phyloP scores from a whole-genome alignment of 1,140 invertebrate species.

The Aphelenchoides avenae region DNA sequence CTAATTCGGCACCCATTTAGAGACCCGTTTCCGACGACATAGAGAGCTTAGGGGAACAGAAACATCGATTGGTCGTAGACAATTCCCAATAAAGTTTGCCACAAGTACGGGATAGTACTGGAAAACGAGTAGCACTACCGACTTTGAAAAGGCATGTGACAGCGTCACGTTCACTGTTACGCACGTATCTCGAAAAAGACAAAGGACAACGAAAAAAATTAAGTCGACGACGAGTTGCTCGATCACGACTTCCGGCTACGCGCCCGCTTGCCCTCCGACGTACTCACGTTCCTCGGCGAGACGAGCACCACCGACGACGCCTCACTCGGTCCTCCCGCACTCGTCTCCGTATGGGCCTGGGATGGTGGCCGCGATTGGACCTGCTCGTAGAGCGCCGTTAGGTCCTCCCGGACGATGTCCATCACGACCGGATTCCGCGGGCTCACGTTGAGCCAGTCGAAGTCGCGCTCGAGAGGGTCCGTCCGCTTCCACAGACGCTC shows the following conservation, averaged over 20 bases:
- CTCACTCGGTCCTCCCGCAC: constrained; percentile 6
- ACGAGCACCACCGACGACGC: constrained; percentile 37
- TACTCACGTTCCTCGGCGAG: constrained; percentile 43
- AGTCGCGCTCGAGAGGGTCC: constrained; percentile 43
- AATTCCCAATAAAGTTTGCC: too few relatives aligned
- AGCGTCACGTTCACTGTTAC: too few relatives aligned
- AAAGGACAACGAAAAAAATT: too few relatives aligned
- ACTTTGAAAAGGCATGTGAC: too few relatives aligned
- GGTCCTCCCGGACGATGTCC: constrained; percentile 31
- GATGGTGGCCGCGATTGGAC: constrained; percentile 9
- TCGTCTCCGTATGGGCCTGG: constrained; percentile 5
- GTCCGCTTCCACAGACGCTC: constrained; percentile 38
- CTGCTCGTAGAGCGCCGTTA: constrained; percentile 34
- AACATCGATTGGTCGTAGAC: too few relatives aligned
- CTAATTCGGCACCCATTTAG: too few relatives aligned
- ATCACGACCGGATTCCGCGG: constrained; percentile 36
- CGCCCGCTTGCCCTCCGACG: background rate
- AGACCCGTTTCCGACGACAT: too few relatives aligned
- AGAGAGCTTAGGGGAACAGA: too few relatives aligned
- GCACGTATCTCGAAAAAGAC: too few relatives aligned
- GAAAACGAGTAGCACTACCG: too few relatives aligned
- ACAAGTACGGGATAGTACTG: too few relatives aligned
- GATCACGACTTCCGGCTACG: too few relatives aligned
- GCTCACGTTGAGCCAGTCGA: constrained; percentile 55
- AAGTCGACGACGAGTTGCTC: background rate